Evolutionary conservation across 2,888 invertebrate species (phyloP).

Genomic region (Sinelater perroti): DNA sequence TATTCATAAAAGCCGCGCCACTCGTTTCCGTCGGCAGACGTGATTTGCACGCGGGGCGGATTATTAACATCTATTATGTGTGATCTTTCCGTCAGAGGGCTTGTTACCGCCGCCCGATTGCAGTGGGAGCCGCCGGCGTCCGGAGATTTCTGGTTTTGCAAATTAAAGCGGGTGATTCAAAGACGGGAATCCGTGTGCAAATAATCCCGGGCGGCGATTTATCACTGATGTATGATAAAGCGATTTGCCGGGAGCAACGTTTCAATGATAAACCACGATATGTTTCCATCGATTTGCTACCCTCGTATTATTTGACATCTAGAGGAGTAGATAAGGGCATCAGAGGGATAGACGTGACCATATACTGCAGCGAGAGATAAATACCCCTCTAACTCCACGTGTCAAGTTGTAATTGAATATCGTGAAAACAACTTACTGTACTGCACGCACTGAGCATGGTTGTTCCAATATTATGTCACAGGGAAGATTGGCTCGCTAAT

Average conservation of each 20-base stretch:
- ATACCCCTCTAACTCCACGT: conserved; percentile 20
- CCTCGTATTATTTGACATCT: conserved; percentile 17
- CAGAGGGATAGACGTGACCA: conserved; percentile 22
- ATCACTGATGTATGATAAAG: no score
- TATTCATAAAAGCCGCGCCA: conserved; percentile 28
- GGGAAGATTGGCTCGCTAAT: no score
- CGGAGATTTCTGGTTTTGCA: conserved; percentile 9
- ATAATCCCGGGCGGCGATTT: no score
- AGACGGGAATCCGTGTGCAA: no score
- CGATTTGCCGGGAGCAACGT: not conserved
- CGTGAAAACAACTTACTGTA: conserved; percentile 1
- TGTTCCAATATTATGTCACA: no score
- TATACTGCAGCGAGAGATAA: conserved; percentile 24
- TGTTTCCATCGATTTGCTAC: conserved; percentile 17
- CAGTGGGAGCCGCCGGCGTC: conserved; percentile 12
- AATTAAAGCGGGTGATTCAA: no score
- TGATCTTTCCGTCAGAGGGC: conserved; percentile 21
- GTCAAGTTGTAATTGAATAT: conserved; percentile 12
- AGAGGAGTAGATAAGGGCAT: conserved; percentile 24
- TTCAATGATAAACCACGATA: conserved; percentile 5
- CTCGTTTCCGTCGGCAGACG: conserved; percentile 16
- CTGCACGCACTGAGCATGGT: no score
- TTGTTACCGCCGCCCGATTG: conserved; percentile 17
- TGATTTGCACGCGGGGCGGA: conserved; percentile 26
- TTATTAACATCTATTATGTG: conserved; percentile 21